A percentile compares a stretch with the other conserved stretches of the same genome.
Evolutionary conservation across 2,113 vertebrate species (phyloP).

Genomic region (Notarius quadriscutis): DNA sequence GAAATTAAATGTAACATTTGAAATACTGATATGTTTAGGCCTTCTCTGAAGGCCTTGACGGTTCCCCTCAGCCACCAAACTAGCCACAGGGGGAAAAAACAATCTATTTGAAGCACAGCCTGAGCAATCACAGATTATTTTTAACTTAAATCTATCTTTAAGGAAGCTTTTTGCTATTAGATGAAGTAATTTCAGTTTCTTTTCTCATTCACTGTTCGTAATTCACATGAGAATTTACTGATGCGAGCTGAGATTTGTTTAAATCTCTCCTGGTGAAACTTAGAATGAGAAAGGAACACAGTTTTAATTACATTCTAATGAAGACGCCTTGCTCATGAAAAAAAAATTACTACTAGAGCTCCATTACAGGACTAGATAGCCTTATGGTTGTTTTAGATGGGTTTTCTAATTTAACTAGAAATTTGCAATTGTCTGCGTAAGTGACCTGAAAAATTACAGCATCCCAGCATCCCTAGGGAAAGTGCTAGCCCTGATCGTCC

Average conservation of each 20-base stretch:
- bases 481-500: constrained; percentile 47
- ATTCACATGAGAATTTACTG: constrained; percentile 32
- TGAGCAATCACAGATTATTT: not conserved
- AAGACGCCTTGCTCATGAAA: constrained; percentile 27
- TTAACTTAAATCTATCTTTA: not conserved
- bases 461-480: constrained; percentile 41
- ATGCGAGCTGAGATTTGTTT: constrained; percentile 30
- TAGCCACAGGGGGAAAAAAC: not conserved
- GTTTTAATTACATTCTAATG: constrained; percentile 48
- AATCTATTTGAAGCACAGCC: not conserved
- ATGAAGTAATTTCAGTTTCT: constrained; percentile 7
- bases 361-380: constrained; percentile 16
- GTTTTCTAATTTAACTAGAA: constrained; percentile 49
- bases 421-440: constrained; percentile 49
- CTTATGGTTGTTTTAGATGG: constrained; percentile 37
- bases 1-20: too few species aligned
- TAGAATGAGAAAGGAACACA: constrained; percentile 24
- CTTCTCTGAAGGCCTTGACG: too few species aligned
- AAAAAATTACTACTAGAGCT: constrained; percentile 10
- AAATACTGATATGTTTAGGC: too few species aligned
- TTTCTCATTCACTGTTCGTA: constrained; percentile 1
- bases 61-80: not conserved
- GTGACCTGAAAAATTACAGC: constrained; percentile 55
- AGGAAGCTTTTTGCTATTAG: not conserved
- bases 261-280: constrained; percentile 34